Evolutionary conservation across 2,888 invertebrate genomes (phyloP), one percentile per base, ranked within the genome.

Genomic region (Noctua comes): DNA sequence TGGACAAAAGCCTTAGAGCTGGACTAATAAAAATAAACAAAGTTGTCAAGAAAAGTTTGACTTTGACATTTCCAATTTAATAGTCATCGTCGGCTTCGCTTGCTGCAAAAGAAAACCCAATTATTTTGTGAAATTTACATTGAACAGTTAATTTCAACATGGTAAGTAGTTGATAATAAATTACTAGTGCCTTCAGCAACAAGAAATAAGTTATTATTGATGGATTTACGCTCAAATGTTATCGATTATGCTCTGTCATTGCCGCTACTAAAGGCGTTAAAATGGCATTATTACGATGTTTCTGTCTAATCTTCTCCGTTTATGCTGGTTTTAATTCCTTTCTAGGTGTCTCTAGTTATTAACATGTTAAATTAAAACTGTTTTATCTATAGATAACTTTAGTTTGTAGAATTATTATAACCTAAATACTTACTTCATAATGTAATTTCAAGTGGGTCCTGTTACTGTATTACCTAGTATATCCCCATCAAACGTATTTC

Each of bases 81-180:
- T 76, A 90, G 90, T 91, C 91, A 91, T 90, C 84, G 81, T 73
- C 81, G 86, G 85, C 81, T 80, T 86, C 70, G n/a, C 77, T 80
- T 16, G 68, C 73, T 66, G 48, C 36, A 73, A 80, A 64, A 62
- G 69, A 79, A 80, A 73, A 68, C 21, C n/a, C 5, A 43, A 48
- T 36, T 77, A 71, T 43, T 71, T 82, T 59, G 77, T 78, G 68
- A 75, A 80, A 78, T 77, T 75, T 54, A 59, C 40, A n/a, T 46
- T 48, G 1, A 71, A 69, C 73, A 72, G 66, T 77, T 69, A 40
- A 68, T 77, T 83, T 71, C 68, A 83, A 77, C 31, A 85, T 85
- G 85, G 85, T 85, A 83, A 83, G 85, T 13, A 71, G 27, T 40
- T 68, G 27, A 3, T 13, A 6, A 31, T 46, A 13, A 1, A 21